phyloP scores from a whole-genome alignment of 2,113 vertebrate species.

The Ariopsis seemanni region DNA sequence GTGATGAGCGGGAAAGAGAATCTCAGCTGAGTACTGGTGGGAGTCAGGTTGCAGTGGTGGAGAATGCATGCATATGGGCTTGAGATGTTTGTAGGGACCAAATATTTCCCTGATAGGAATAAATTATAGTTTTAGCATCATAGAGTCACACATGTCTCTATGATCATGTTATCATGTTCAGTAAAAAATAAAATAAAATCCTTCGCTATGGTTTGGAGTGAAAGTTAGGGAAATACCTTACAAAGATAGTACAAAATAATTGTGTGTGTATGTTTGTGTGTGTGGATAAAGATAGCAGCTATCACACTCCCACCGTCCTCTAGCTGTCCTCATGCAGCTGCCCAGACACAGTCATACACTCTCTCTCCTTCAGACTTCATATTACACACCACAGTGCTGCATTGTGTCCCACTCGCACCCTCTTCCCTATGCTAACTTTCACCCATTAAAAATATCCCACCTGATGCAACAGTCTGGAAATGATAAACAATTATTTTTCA shows the following conservation, averaged over 20 bases:
- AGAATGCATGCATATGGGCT: neutral
- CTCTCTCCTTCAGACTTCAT: slow-evolving; percentile 10
- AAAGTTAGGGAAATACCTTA: neutral
- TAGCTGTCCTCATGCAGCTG: slow-evolving; percentile 48
- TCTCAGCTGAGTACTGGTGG: slow-evolving; percentile 31
- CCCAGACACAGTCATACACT: slow-evolving; percentile 12
- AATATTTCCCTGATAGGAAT: neutral
- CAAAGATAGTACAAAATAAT: neutral
- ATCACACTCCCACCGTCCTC: slow-evolving; percentile 61
- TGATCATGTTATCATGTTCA: neutral
- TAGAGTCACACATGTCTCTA: neutral
- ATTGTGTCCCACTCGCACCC: slow-evolving; percentile 6
- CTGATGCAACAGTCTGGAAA: neutral
- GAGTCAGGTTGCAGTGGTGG: slow-evolving; percentile 21
- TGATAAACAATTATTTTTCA: neutral
- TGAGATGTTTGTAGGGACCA: neutral
- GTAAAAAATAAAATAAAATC: neutral
- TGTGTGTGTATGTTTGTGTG: slow-evolving; percentile 29
- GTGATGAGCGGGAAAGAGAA: slow-evolving; percentile 16
- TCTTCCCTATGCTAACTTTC: slow-evolving; percentile 6
- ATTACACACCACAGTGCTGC: slow-evolving; percentile 26
- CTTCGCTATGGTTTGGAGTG: neutral
- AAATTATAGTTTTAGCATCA: neutral
- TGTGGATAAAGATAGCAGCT: slow-evolving; percentile 65
- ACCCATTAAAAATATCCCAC: slow-evolving; percentile 8